Base-by-base conservation (phyloP, 2,888 invertebrate genomes). In the Morpho achilles region DNA sequence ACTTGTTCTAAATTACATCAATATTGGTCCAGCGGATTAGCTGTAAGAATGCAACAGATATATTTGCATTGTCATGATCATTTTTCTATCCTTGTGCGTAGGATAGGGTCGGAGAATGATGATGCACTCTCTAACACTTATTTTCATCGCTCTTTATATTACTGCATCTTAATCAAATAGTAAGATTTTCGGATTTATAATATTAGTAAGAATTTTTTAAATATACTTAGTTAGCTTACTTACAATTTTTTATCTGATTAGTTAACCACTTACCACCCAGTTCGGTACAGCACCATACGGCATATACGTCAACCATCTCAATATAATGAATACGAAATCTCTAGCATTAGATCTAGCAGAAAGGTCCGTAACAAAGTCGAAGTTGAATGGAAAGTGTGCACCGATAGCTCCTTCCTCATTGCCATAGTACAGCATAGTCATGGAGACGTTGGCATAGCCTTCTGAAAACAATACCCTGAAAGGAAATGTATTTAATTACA, bases 331-430 rank as follows among this genome's bases (percentile, higher is more conserved):
- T 1, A 90, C 88, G 61, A 91, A 84, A 65, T 91, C 89, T 3
- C 80, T 67, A 0, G 92, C 92, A 8, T 71, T 88, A 2, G 91
- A 91, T 2, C 76, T 67, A 0, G 76, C 72, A 0, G 85, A 86
- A 0, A 93, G 69, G 8, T 88, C 84, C 0, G 84, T 85, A 60
- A 94, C 84, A 63, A 94, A 86, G 67, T 92, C 89, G 60, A 94
- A 94, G 76, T 94, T 94, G 73, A 94, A 94, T 0, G 94, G 93
- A 58, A 94, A 91, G 63, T 94, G 92, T 0, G 93, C 88, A 0
- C 93, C 93, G 4, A 70, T 56, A 0, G 73, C 73, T 61, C 74
- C 76, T 1, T 74, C 58, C 63, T 82, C 89, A 67, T 87, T 85
- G 1, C 93, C 92, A 70, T 94, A 94, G 76, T 93, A 94, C 61